phyloP scores from a whole-genome alignment of 1,140 invertebrate genomes.

The Druon quercuslanigerum region DNA sequence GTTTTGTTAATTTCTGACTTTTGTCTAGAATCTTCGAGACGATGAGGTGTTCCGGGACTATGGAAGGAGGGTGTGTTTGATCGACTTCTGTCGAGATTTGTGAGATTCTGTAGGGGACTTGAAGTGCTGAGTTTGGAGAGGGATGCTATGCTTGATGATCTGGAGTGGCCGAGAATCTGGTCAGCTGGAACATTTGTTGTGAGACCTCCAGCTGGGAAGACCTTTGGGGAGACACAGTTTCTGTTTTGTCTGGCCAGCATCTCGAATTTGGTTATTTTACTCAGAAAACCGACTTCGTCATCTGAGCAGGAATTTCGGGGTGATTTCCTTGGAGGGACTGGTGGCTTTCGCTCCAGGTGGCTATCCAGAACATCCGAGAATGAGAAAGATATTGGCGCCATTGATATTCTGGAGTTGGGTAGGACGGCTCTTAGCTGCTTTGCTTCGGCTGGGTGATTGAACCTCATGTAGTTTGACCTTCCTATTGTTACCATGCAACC shows the following conservation, averaged over 20 bases:
- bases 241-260: conserved; percentile 69
- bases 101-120: conserved; percentile 65
- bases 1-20: conserved; percentile 48
- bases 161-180: conserved; percentile 80
- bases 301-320: conserved; percentile 73
- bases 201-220: conserved; percentile 84
- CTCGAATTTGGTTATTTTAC: conserved; percentile 72
- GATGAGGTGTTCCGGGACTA: conserved; percentile 4
- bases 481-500: conserved; percentile 92
- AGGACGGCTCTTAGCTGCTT: conserved; percentile 88
- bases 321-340: conserved; percentile 74
- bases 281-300: conserved; percentile 73
- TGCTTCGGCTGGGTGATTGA: conserved; percentile 93
- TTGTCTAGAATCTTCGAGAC: conserved; percentile 38
- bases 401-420: conserved; percentile 85
- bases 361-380: conserved; percentile 57
- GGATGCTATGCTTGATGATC: conserved; percentile 67
- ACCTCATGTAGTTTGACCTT: conserved; percentile 90
- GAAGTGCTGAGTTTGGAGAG: conserved; percentile 55
- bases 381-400: conserved; percentile 81
- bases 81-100: conserved; percentile 64
- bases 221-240: conserved; percentile 82
- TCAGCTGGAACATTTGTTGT: conserved; percentile 87
- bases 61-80: conserved; percentile 55
- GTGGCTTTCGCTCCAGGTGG: conserved; percentile 73